Base-by-base conservation (phyloP, 2,113 vertebrate genomes). In the Aythya baeri region DNA sequence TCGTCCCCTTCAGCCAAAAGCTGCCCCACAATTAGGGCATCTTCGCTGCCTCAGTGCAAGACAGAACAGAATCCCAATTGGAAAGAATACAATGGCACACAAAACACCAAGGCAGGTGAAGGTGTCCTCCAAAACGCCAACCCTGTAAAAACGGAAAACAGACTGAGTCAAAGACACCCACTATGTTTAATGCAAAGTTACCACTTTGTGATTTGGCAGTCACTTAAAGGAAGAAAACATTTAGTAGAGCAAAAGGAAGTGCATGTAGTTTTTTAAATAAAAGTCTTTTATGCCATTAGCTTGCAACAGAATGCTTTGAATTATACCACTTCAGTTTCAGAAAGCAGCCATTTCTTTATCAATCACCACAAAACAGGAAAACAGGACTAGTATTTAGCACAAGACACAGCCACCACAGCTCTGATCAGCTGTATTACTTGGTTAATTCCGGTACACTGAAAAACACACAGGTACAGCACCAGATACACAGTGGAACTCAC, bases 1-100 rank as follows among this genome's bases (percentile, higher is more conserved):
- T 98, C 97, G 94, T 98, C 98, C 76, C 98, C 95, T 25, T 98
- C 98, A 99, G 86, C 98, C 98, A 58, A 99, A 99, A 77, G 98
- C 99, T 74, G 99, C 99, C 54, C 99, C 99, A 58, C 99, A 99
- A 98, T 99, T 99, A 55, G 99, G 99, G 97, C 99, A 99, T 96
- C 99, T 98, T 95, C 99, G 98, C 98, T 99, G 99, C 95, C 99
- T 99, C 98, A 99, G 97, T 17, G 98, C 99, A 15, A 99, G 98
- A 96, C 99, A 99, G 98, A 99, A 99, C 89, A 99, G 98, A 95
- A 99, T 98, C 61, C 99, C 99, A 87, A 99, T 98, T 13, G 99
- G 99, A 94, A 99, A 99, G 97, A 99, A 98, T 88, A 99, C 97
- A 96, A 99, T 99, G 98, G 99, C 99, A 95, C 99, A 98, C 88